These are phyloP conservation scores for Tenodera sinensis DNA, from an alignment of 2,888 invertebrate species.

Conservation along the genomic window DNA sequence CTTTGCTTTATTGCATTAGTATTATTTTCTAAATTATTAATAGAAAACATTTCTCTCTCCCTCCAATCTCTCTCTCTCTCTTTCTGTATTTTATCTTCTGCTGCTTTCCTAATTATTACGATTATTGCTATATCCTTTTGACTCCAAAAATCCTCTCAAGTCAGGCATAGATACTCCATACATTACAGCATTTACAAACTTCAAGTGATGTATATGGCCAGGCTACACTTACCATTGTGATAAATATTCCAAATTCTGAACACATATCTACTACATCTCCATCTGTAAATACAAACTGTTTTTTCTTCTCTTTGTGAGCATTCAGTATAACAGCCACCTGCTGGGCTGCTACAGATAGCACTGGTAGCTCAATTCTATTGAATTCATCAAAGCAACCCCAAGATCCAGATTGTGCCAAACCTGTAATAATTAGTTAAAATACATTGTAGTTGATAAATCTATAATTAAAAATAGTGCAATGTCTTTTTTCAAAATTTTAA, in stretches of 20 bases:
- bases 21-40: too few relatives aligned
- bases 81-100: too few relatives aligned
- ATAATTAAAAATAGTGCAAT: too few relatives aligned
- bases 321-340: slow-evolving; percentile 91
- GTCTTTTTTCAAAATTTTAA: too few relatives aligned
- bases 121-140: too few relatives aligned
- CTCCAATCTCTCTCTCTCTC: too few relatives aligned
- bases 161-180: too few relatives aligned
- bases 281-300: slow-evolving; percentile 88
- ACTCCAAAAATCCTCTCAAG: too few relatives aligned
- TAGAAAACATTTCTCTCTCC: too few relatives aligned
- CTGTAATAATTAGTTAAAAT: slow-evolving; percentile 35
- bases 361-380: slow-evolving; percentile 91
- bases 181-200: not conserved
- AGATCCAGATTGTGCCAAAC: slow-evolving; percentile 90
- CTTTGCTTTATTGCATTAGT: too few relatives aligned
- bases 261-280: slow-evolving; percentile 91
- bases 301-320: slow-evolving; percentile 91
- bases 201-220: not conserved
- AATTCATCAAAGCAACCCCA: slow-evolving; percentile 99
- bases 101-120: too few relatives aligned
- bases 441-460: too few relatives aligned
- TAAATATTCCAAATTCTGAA: slow-evolving; percentile 93
- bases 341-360: slow-evolving; percentile 92
- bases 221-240: slow-evolving; percentile 85